Evolutionary conservation across 2,113 vertebrate species (phyloP).

Genomic region (Anoplopoma fimbria): DNA sequence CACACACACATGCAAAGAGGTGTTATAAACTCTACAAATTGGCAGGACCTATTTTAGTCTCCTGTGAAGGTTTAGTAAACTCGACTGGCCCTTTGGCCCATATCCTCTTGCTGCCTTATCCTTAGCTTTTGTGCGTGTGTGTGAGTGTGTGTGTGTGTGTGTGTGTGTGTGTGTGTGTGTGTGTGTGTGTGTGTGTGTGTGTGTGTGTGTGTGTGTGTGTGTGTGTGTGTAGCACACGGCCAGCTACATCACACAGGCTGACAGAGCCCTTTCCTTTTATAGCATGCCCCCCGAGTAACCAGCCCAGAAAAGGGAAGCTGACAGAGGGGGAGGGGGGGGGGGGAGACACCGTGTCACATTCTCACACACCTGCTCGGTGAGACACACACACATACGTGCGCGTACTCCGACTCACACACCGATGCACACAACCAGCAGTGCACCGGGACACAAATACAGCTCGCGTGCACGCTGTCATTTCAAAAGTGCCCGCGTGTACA

Average conservation of each 20-base stretch:
- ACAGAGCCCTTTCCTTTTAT: conserved; percentile 84
- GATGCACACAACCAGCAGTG: conserved; percentile 12
- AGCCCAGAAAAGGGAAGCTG: conserved; percentile 84
- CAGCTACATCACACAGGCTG: conserved; percentile 81
- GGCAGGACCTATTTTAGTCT: conserved; percentile 75
- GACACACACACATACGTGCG: too few relatives aligned
- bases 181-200: conserved; percentile 36
- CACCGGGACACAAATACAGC: neutral
- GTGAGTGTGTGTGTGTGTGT: conserved; percentile 35
- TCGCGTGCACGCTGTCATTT: neutral
- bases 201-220: conserved; percentile 26
- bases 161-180: conserved; percentile 41
- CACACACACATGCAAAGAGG: neutral
- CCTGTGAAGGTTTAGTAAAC: conserved; percentile 82
- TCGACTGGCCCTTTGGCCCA: conserved; percentile 78
- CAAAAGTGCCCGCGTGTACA: neutral
- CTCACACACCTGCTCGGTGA: conserved; percentile 63
- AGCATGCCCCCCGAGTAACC: conserved; percentile 79
- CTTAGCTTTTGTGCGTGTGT: conserved; percentile 37
- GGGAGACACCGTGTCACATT: conserved; percentile 66
- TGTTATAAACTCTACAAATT: conserved; percentile 42
- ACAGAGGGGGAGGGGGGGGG: conserved; percentile 64
- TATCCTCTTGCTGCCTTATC: conserved; percentile 74
- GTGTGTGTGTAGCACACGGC: conserved; percentile 40
- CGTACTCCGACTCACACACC: conserved; percentile 13